phyloP scores from a whole-genome alignment of 2,113 vertebrate genomes.

The Protomyctophum bolini region DNA sequence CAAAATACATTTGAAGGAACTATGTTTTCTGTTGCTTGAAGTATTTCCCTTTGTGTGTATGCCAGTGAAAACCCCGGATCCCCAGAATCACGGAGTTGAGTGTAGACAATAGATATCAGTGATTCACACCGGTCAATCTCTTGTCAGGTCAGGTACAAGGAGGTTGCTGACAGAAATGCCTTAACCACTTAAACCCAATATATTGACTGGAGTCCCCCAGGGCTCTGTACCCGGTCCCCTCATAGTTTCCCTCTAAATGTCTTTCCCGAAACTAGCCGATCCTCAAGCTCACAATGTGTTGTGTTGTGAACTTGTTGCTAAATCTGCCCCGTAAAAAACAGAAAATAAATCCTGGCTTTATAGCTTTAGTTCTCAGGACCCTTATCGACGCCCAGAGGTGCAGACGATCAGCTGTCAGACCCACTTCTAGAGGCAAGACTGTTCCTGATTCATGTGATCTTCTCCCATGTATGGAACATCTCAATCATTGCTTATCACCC shows the following conservation, averaged over 20 bases:
- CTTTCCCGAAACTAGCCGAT: too few species aligned
- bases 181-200: neutral
- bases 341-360: conserved; percentile 28
- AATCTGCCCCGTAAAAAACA: conserved; percentile 12
- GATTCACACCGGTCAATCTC: conserved; percentile 7
- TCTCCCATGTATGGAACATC: conserved; percentile 32
- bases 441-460: conserved; percentile 13
- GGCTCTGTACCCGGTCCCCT: too few species aligned
- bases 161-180: conserved; percentile 30
- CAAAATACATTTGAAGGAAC: neutral
- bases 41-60: conserved; percentile 8
- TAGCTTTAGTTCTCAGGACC: conserved; percentile 25
- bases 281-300: too few species aligned
- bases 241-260: too few species aligned
- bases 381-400: conserved; percentile 39
- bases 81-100: conserved; percentile 9
- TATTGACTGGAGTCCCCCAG: too few species aligned
- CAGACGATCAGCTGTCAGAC: conserved; percentile 38
- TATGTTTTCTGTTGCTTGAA: neutral
- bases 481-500: conserved; percentile 43
- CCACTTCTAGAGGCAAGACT: conserved; percentile 30
- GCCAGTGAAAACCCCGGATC: neutral
- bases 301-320: neutral
- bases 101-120: conserved; percentile 22
- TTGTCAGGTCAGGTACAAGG: conserved; percentile 12